phyloP scores from a whole-genome alignment of 2,888 invertebrate genomes.

The Neoscelio sp. region DNA sequence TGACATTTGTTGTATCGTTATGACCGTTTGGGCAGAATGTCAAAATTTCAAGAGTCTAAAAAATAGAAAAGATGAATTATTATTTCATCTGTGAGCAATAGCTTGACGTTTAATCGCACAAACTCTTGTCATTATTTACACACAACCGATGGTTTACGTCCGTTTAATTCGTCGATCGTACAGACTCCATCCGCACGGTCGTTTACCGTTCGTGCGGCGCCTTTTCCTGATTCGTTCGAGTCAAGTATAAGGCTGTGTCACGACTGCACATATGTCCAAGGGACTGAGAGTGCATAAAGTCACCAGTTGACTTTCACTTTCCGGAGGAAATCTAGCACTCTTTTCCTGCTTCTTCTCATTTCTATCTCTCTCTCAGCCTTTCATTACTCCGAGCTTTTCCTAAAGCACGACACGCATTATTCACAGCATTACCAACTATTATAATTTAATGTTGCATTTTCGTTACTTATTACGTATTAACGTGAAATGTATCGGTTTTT shows the following conservation, averaged over 20 bases:
- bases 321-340: slow-evolving; percentile 40
- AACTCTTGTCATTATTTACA: slow-evolving; percentile 27
- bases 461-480: no score
- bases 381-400: slow-evolving; percentile 38
- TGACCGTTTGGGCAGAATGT: no score
- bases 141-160: slow-evolving; percentile 1
- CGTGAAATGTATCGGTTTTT: no score
- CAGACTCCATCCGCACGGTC: slow-evolving; percentile 2
- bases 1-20: no score
- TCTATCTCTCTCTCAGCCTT: slow-evolving; percentile 17
- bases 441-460: slow-evolving; percentile 7
- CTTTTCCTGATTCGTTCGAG: slow-evolving; percentile 24
- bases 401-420: slow-evolving; percentile 7
- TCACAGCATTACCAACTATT: no score
- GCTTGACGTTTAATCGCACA: slow-evolving; percentile 9
- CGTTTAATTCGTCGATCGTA: slow-evolving; percentile 10
- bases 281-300: slow-evolving; percentile 32
- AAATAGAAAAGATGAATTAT: no score
- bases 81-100: background rate
- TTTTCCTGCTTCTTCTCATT: slow-evolving; percentile 38
- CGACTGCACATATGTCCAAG: slow-evolving; percentile 39
- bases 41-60: no score
- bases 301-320: slow-evolving; percentile 58
- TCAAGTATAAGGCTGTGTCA: slow-evolving; percentile 55
- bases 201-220: background rate